Percentiles rank a stretch among this genome's conserved stretches.
Conservation (phyloP, 1,140 invertebrate genomes). For the Papilio polyxenes region DNA sequence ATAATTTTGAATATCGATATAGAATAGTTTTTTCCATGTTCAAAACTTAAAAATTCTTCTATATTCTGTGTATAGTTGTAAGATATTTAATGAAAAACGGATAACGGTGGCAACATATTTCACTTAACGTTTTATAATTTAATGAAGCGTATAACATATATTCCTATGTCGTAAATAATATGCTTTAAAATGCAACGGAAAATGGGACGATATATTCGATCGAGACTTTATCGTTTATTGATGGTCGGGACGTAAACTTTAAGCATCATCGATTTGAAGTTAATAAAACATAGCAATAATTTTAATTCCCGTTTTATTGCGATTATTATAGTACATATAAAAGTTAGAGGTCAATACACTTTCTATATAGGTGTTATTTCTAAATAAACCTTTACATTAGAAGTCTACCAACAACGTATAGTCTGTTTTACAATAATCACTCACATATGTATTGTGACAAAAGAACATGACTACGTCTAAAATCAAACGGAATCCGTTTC, state of each 20-base stretch:
- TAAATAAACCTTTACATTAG: too few relatives aligned
- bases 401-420: too few relatives aligned
- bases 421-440: too few relatives aligned
- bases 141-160: background rate
- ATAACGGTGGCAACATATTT: background rate
- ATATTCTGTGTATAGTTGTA: background rate
- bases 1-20: background rate
- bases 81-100: background rate
- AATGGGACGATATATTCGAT: constrained; percentile 15
- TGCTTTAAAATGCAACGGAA: background rate
- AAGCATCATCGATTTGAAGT: constrained; percentile 6
- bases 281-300: background rate
- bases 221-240: constrained; percentile 16
- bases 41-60: background rate
- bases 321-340: background rate
- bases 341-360: too few relatives aligned
- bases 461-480: background rate
- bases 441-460: too few relatives aligned
- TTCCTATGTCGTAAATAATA: background rate
- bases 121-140: background rate
- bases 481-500: background rate
- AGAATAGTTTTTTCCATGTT: too few relatives aligned
- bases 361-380: too few relatives aligned
- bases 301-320: background rate
- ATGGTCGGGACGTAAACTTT: constrained; percentile 2